Base-by-base conservation (phyloP, 35 echinoderm and acorn worm genomes). In the Hemicentrotus pulcherrimus region DNA sequence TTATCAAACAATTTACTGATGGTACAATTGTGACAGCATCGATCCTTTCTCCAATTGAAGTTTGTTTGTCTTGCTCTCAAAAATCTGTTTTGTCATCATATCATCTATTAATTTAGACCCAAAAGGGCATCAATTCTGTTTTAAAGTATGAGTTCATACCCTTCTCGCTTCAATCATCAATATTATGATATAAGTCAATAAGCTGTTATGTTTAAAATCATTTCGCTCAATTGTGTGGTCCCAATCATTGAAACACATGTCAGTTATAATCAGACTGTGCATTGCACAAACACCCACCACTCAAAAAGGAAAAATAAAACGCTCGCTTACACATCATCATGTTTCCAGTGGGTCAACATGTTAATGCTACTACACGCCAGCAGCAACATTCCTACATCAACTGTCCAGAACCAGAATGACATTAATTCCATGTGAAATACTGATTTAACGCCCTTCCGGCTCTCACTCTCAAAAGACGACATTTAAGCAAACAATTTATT, bases 381-480 rank as follows among this genome's bases (percentile, higher is more conserved):
- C 65, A 78, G 65, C 65, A 78, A 78, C 65, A 78, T 78, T 78
- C 65, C 65, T 78, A 28, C 65, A 28, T 78, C 65, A 78, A n/a
- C 4, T 6, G 18, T 28, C 24, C 19, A 28, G 65, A 7, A 18
- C 22, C 6, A 78, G 65, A 78, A 78, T 4, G 65, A 18, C 24
- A 6, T 7, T n/a, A 78, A 28, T 18, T 78, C 65, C 24, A 28
- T 28, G 4, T n/a, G 0, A n/a, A 78, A 22, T 78, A n/a, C 19
- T 0, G 65, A n/a, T 22, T 78, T 28, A 78, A n/a, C 0, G 65
- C 18, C 65, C 65, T 78, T 78, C 0, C 19, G 7, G 28, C 65
- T 78, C 65, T 78, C 52, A 59, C 9, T 11, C 65, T 10, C 50
- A 11, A 15, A 2, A 11, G 65, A 78, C 19, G 24, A 78, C 65